Conservation (phyloP, 2,888 invertebrate species). For the Ophion slaviceki region DNA sequence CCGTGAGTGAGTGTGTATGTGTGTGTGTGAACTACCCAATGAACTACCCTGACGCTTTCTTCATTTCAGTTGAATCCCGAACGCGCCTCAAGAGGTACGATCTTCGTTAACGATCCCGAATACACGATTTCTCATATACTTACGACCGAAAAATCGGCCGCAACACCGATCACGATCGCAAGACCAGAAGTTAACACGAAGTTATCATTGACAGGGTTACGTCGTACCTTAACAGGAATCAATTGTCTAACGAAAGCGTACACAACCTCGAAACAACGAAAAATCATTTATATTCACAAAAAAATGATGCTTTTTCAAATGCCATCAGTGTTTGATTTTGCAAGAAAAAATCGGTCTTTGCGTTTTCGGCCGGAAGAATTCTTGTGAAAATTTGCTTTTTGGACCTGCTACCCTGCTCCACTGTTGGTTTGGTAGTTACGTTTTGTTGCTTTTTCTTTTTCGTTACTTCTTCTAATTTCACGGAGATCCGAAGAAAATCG, state of each 20-base stretch:
- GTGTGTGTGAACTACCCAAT: slow-evolving; percentile 10
- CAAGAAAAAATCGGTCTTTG: no score
- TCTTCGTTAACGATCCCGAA: slow-evolving; percentile 30
- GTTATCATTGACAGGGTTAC: background rate
- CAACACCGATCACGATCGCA: slow-evolving; percentile 9
- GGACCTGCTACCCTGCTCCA: no score
- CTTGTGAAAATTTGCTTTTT: no score
- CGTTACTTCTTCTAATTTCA: background rate
- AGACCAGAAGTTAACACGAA: background rate
- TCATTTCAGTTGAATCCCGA: slow-evolving; percentile 33
- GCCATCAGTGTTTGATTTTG: no score
- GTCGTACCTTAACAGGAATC: background rate
- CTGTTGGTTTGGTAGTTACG: no score
- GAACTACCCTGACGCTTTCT: slow-evolving; percentile 9
- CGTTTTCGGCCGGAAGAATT: no score
- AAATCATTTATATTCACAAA: no score
- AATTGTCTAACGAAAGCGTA: no score
- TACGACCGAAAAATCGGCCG: slow-evolving; percentile 2
- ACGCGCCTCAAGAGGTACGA: background rate
- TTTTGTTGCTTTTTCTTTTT: background rate
- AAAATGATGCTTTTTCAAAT: no score
- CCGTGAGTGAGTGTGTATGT: no score
- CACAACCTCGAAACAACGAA: background rate
- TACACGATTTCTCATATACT: background rate
- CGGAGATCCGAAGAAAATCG: background rate